These are phyloP conservation scores for Lophius americanus DNA, from an alignment of 2,797 vertebrate genomes.

Conservation along the genomic window DNA sequence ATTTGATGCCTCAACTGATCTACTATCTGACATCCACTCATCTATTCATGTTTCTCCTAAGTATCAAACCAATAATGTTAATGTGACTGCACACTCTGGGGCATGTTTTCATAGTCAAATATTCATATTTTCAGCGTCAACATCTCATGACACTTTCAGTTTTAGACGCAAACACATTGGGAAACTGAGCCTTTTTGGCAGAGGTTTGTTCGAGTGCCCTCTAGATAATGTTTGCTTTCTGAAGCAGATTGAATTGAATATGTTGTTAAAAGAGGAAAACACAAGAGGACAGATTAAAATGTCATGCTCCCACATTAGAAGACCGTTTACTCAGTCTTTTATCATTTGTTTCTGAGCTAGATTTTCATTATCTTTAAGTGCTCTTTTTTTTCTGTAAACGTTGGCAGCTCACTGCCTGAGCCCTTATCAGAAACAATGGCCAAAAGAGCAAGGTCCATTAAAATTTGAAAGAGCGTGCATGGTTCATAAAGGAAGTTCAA, in stretches of 20 bases:
- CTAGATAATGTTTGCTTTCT: background rate
- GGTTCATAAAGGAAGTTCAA: background rate
- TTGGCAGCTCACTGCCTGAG: conserved; percentile 18
- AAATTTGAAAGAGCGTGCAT: conserved; percentile 19
- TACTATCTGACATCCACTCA: too few relatives aligned
- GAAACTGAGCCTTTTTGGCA: too few relatives aligned
- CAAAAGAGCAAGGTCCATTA: conserved; percentile 48
- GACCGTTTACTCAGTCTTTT: conserved; percentile 1
- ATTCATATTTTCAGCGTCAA: too few relatives aligned
- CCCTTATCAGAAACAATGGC: conserved; percentile 37
- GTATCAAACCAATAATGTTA: too few relatives aligned
- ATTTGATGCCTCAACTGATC: too few relatives aligned
- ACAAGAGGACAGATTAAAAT: background rate
- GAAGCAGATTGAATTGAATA: conserved; percentile 6
- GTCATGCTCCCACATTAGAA: too few relatives aligned
- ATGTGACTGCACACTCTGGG: too few relatives aligned
- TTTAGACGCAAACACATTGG: too few relatives aligned
- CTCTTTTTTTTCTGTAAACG: background rate
- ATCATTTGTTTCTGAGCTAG: background rate
- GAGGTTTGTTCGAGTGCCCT: too few relatives aligned
- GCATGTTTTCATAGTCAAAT: too few relatives aligned
- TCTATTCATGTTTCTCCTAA: too few relatives aligned
- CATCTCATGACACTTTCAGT: too few relatives aligned
- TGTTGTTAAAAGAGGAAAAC: background rate
- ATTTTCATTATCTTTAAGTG: conserved; percentile 15